Evolutionary conservation across 2,888 invertebrate genomes (phyloP), one percentile per base, ranked within the genome.

Genomic region (Dorcus parallelipipedus): DNA sequence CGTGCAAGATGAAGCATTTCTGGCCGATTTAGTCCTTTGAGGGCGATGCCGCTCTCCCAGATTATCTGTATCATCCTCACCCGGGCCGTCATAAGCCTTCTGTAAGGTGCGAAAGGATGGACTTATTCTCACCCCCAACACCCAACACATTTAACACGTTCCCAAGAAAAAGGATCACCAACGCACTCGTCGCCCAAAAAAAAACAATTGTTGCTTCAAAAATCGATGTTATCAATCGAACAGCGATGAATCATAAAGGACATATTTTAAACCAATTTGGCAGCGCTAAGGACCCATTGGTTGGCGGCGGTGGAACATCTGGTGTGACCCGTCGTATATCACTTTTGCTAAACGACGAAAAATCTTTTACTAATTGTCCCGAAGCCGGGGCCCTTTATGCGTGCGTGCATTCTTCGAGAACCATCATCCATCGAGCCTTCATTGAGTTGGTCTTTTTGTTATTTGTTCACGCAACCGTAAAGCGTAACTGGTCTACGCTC

Each of bases 181-280:
- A 26, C 26, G 2, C 26, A 26, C 26, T 7, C 26, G 20, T 7
- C 26, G 26, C 26, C 26, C 7, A 3, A 2, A 7, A 7, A 26
- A 26, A 33, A 20, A 20, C 3, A 20, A 20, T 20, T 3, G 20
- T 20, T 2, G 3, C 20, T 20, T 20, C 20, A 20, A 20, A 3
- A n/a, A n/a, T n/a, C n/a, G n/a, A 20, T 20, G 20, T 20, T 20
- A 20, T 20, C 3, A 20, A 20, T 20, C 20, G 14, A 14, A 14
- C 1, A 14, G 14, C 1, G 2, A 47, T 17, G 38, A n/a, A 47
- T 47, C 47, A 42, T 53, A 52, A 52, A 26, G 33, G 26, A 43
- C 43, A 69, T 69, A 76, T 77, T 75, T 75, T 76, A 76, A 76
- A 74, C 71, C 76, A 77, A 77, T 77, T 76, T 77, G 76, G 75